A percentile compares a stretch with the other conserved stretches of the same genome.
Conservation (phyloP, 2,113 vertebrate species). For the Zootoca vivipara region DNA sequence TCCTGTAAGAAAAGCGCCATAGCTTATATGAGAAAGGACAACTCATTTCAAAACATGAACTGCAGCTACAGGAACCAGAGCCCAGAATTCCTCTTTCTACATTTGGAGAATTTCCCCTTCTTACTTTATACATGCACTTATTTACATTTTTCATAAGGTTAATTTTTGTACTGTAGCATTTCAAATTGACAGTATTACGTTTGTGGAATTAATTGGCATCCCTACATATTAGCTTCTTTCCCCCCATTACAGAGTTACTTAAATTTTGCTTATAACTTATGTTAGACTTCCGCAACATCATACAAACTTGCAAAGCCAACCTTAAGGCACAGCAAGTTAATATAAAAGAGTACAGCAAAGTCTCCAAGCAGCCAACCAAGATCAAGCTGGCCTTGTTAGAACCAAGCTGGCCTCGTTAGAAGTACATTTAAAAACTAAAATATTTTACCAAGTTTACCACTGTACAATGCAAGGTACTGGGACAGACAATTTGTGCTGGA, state of each 20-base stretch:
- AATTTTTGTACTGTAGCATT: background rate
- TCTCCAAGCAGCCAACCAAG: slow-evolving; percentile 53
- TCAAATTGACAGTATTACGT: slow-evolving; percentile 5
- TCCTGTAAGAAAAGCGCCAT: background rate
- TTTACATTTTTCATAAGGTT: background rate
- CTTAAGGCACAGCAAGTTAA: slow-evolving; percentile 62
- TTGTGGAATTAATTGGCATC: background rate
- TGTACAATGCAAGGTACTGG: background rate
- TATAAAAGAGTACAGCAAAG: slow-evolving; percentile 29
- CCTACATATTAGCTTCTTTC: background rate
- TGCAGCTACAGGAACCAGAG: background rate
- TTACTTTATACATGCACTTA: background rate
- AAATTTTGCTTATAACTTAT: slow-evolving; percentile 44
- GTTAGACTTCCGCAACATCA: slow-evolving; percentile 30
- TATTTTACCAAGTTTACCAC: slow-evolving; percentile 1
- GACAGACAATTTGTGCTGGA: background rate
- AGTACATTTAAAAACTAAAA: slow-evolving; percentile 7
- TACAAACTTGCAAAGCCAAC: slow-evolving; percentile 50
- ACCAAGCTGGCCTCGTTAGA: slow-evolving; percentile 50
- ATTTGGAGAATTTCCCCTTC: background rate
- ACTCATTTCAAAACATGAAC: background rate
- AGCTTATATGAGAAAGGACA: background rate
- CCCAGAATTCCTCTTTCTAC: background rate
- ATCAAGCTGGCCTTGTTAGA: slow-evolving; percentile 50
- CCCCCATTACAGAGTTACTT: background rate